A percentile compares a stretch with the other conserved stretches of the same genome.
Conservation (phyloP, 2,888 invertebrate species). For the Drosophila ustulata region DNA sequence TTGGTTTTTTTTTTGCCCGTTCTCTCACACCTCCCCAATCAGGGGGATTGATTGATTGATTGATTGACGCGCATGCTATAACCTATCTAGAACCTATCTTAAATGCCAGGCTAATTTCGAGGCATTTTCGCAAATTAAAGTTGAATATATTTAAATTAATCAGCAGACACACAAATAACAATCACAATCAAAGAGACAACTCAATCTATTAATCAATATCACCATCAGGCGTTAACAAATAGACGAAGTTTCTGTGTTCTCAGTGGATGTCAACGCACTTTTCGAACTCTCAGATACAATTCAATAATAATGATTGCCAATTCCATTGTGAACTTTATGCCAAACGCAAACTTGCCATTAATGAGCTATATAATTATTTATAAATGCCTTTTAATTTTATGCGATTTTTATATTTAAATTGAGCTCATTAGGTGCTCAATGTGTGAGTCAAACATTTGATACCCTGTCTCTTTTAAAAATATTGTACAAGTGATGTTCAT, state of each 20-base stretch:
- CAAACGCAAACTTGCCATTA: constrained; percentile 13
- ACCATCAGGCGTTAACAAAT: constrained; percentile 39
- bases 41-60: constrained; percentile 47
- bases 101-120: constrained; percentile 30
- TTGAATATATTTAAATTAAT: constrained; percentile 55
- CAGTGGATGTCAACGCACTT: constrained; percentile 31
- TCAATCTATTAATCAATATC: constrained; percentile 55
- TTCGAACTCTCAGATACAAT: constrained; percentile 13
- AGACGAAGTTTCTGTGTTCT: constrained; percentile 7
- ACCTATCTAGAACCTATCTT: constrained; percentile 18
- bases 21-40: constrained; percentile 47
- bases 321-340: constrained; percentile 1
- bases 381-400: constrained; percentile 3
- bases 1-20: background rate
- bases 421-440: background rate
- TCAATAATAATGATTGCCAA: constrained; percentile 13
- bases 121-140: constrained; percentile 32
- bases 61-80: constrained; percentile 9
- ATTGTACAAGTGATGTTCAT: background rate
- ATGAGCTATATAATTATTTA: background rate
- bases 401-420: background rate
- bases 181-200: constrained; percentile 22
- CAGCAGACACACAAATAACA: constrained; percentile 16
- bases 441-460: background rate
- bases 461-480: background rate